Percentiles rank a stretch among this genome's conserved stretches.
Conservation (phyloP, 1,140 invertebrate genomes). For the Colletes gigas region DNA sequence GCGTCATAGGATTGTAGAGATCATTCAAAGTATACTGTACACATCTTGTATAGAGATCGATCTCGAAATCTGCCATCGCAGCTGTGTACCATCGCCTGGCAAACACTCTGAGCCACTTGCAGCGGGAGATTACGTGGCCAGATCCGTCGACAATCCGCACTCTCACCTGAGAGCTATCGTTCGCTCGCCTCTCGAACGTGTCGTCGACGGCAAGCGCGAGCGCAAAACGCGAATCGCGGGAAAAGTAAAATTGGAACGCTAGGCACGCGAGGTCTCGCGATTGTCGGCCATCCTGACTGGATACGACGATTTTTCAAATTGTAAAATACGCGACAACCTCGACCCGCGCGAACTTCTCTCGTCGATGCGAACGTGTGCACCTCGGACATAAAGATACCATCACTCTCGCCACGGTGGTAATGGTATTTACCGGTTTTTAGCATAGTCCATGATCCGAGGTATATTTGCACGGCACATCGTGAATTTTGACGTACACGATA, state of each 20-base stretch:
- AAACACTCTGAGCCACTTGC: constrained; percentile 32
- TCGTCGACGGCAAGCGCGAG: constrained; percentile 14
- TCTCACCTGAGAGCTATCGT: constrained; percentile 2
- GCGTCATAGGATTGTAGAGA: too few relatives aligned
- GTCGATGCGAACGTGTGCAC: too few relatives aligned
- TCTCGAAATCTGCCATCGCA: constrained; percentile 51
- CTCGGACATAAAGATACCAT: not conserved
- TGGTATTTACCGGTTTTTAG: not conserved
- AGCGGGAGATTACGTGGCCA: constrained; percentile 18
- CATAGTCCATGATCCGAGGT: not conserved
- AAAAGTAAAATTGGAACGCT: constrained; percentile 64
- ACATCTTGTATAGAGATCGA: not conserved
- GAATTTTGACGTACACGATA: not conserved
- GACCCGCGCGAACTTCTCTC: not conserved
- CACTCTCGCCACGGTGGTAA: not conserved
- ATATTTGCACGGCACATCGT: not conserved
- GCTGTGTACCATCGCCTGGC: constrained; percentile 19
- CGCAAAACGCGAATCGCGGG: constrained; percentile 44
- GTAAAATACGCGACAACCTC: not conserved
- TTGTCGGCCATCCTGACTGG: constrained; percentile 26
- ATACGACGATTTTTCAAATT: constrained; percentile 35
- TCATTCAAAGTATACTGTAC: too few relatives aligned
- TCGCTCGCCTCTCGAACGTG: not conserved
- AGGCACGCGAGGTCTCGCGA: constrained; percentile 57
- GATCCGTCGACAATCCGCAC: not conserved